A percentile compares a stretch with the other conserved stretches of the same genome.
These are phyloP conservation scores for Rhingia campestris DNA, from an alignment of 2,888 invertebrate genomes.

Conservation along the genomic window DNA sequence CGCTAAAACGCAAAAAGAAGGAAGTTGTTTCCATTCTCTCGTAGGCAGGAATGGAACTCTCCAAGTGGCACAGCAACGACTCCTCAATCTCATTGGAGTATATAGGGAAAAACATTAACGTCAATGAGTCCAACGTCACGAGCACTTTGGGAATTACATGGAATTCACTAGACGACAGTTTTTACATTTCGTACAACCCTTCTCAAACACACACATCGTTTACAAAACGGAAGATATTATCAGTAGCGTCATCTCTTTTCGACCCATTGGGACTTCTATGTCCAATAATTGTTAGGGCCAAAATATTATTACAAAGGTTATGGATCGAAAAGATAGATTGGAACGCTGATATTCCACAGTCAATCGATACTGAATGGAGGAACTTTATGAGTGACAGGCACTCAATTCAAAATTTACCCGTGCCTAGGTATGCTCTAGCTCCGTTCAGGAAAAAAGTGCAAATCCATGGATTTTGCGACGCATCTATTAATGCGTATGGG, in stretches of 20 bases:
- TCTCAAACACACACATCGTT: too few species aligned
- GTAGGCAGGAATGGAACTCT: constrained; percentile 1
- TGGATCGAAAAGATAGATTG: not conserved
- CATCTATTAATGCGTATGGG: constrained; percentile 34
- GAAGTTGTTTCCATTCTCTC: not conserved
- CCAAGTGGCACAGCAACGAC: constrained; percentile 30
- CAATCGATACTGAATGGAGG: too few species aligned
- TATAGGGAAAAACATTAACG: constrained; percentile 24
- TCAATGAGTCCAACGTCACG: constrained; percentile 38
- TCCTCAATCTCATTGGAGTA: not conserved
- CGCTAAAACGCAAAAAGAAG: not conserved
- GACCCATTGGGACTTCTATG: not conserved
- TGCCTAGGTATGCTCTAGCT: not conserved
- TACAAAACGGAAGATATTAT: constrained; percentile 22
- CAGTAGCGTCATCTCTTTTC: not conserved
- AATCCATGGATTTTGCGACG: constrained; percentile 46
- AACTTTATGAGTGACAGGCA: not conserved
- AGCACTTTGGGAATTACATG: constrained; percentile 51
- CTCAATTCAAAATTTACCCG: not conserved
- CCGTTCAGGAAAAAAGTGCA: not conserved
- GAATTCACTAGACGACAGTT: constrained; percentile 37
- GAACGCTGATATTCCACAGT: not conserved
- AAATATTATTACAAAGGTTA: not conserved
- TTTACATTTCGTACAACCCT: constrained; percentile 47
- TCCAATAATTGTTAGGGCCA: not conserved